These are phyloP conservation scores for Podilymbus podiceps DNA, from an alignment of 2,113 vertebrate species.

Conservation along the genomic window DNA sequence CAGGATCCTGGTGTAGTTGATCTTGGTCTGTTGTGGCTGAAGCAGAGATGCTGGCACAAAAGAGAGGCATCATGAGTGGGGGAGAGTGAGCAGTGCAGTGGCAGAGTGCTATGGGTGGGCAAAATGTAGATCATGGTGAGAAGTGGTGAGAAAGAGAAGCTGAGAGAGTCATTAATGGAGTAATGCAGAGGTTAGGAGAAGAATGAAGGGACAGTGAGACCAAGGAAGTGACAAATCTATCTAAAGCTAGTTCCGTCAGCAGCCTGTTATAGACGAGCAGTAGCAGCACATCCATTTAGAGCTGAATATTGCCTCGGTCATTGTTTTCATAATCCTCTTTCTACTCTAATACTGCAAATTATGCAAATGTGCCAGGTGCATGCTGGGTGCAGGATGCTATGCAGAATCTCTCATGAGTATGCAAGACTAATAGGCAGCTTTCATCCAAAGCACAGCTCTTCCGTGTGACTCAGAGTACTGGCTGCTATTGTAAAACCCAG, in stretches of 20 bases:
- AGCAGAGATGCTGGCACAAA: neutral
- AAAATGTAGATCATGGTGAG: neutral
- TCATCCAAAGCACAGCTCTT: neutral
- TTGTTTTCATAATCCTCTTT: slow-evolving; percentile 18
- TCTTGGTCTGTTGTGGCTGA: neutral
- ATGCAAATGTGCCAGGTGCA: slow-evolving; percentile 30
- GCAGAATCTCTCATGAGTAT: neutral
- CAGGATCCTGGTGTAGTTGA: neutral
- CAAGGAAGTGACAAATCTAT: neutral
- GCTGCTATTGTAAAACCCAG: neutral
- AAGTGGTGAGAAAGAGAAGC: neutral
- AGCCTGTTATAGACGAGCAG: neutral
- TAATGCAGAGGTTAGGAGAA: neutral
- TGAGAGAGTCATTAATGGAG: neutral
- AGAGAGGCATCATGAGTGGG: neutral
- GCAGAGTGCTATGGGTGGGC: neutral
- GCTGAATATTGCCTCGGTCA: neutral
- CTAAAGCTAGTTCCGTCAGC: neutral
- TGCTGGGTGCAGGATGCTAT: slow-evolving; percentile 13
- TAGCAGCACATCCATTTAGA: neutral
- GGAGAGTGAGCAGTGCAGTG: neutral
- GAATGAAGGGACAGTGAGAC: neutral
- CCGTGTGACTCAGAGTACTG: neutral
- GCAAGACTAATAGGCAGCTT: neutral
- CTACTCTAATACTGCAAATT: slow-evolving; percentile 7